Conservation (phyloP, 2,797 vertebrate species). For the Schizopygopsis malacanthus region DNA sequence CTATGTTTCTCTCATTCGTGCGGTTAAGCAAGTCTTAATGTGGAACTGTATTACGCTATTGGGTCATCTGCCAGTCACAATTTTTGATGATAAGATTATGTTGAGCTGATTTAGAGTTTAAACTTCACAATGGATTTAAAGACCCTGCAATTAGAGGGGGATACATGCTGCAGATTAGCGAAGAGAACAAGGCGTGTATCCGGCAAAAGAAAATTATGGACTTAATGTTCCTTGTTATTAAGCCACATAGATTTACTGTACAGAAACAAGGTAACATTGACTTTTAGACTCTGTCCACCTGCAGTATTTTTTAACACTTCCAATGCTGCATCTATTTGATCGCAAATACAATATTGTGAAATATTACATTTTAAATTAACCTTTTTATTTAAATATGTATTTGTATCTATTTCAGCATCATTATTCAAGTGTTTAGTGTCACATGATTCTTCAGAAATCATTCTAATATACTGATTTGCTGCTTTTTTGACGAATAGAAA, state of each 20-base stretch:
- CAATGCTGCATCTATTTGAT: background rate
- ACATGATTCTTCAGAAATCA: slow-evolving; percentile 8
- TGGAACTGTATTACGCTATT: slow-evolving; percentile 40
- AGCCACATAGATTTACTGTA: background rate
- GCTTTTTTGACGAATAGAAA: background rate
- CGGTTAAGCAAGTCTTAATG: slow-evolving; percentile 26
- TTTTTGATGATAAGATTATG: slow-evolving; percentile 65
- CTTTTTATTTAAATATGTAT: background rate
- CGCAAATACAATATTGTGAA: background rate
- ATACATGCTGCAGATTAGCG: background rate
- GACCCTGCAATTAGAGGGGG: background rate
- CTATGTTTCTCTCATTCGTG: slow-evolving; percentile 18
- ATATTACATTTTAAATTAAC: background rate
- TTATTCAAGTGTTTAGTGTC: background rate
- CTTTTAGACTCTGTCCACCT: background rate
- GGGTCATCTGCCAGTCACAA: slow-evolving; percentile 56
- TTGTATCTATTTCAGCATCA: background rate
- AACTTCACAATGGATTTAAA: slow-evolving; percentile 26
- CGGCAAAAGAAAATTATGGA: background rate
- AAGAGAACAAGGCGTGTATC: slow-evolving; percentile 18
- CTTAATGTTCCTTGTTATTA: background rate
- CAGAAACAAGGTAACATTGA: background rate
- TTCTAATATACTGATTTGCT: background rate
- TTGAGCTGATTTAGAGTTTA: slow-evolving; percentile 42
- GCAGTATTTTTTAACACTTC: background rate